Evolutionary conservation across 2,113 vertebrate genomes (phyloP).

Genomic region (Tauraco erythrolophus): DNA sequence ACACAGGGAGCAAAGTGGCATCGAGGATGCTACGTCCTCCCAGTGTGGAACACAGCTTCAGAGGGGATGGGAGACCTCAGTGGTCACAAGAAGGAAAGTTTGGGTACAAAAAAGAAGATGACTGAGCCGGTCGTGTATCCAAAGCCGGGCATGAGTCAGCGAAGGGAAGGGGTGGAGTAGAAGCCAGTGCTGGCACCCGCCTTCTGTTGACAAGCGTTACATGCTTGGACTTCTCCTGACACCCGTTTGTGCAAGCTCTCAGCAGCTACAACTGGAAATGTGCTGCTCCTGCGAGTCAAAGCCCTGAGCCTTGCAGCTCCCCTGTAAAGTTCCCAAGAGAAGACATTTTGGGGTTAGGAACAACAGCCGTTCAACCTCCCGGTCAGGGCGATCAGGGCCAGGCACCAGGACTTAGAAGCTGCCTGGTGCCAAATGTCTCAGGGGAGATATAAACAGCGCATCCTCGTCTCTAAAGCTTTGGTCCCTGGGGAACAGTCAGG

Average conservation of each 20-base stretch:
- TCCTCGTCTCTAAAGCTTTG: neutral
- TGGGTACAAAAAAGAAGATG: neutral
- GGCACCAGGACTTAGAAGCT: neutral
- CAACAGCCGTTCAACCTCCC: neutral
- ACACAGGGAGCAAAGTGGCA: neutral
- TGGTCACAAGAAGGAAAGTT: neutral
- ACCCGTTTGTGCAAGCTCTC: neutral
- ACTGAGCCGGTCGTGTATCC: neutral
- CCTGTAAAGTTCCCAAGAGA: neutral
- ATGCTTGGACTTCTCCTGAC: neutral
- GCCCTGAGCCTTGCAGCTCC: neutral
- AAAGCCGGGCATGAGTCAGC: neutral
- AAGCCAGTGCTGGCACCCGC: neutral
- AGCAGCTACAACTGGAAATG: neutral
- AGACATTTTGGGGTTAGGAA: neutral
- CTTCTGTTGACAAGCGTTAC: accelerated
- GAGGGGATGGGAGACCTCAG: neutral
- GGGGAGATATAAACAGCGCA: neutral
- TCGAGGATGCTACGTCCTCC: neutral
- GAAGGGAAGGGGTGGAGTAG: neutral
- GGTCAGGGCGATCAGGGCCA: neutral
- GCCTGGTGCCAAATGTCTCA: neutral
- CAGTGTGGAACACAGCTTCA: accelerated
- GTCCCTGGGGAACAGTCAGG: neutral
- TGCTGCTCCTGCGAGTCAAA: neutral